Conservation (phyloP, 92 coral and sea anemone genomes). For the Porites lobata region DNA sequence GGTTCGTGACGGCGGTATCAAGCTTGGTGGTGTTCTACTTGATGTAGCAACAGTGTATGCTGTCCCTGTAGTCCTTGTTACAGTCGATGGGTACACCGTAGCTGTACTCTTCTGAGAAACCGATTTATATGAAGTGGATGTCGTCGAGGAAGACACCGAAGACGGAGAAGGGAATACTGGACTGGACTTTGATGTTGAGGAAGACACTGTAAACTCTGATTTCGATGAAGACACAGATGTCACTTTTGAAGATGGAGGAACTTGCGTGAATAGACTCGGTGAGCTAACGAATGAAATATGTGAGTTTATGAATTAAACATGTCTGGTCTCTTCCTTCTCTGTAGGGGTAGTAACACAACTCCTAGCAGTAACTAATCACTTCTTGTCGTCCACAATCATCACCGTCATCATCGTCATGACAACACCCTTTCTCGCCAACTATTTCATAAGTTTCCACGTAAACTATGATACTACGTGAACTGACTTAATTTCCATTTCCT, state of each 20-base stretch:
- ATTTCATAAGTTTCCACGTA: no score
- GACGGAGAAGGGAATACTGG: constrained; percentile 43
- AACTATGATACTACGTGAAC: no score
- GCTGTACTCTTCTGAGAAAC: constrained; percentile 26
- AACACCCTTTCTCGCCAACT: no score
- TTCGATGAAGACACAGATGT: constrained; percentile 15
- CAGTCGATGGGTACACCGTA: constrained; percentile 31
- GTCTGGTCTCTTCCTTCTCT: not conserved
- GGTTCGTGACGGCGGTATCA: constrained; percentile 16
- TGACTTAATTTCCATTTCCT: no score
- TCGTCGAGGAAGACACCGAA: not conserved
- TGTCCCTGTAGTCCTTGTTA: constrained; percentile 29
- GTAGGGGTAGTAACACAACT: no score
- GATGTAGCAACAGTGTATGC: constrained; percentile 18
- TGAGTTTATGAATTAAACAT: not conserved
- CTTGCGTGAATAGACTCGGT: constrained; percentile 28
- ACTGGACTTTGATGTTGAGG: constrained; percentile 32
- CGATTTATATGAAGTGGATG: constrained; percentile 1
- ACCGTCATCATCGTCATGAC: no score
- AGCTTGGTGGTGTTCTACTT: constrained; percentile 28
- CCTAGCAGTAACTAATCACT: no score
- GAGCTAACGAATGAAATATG: constrained; percentile 1
- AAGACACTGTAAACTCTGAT: constrained; percentile 19
- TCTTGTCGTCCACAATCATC: no score
- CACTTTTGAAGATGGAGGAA: constrained; percentile 40